Percentiles rank a stretch among this genome's conserved stretches.
Evolutionary conservation across 2,797 vertebrate genomes (phyloP).

Genomic region (Enoplosus armatus): DNA sequence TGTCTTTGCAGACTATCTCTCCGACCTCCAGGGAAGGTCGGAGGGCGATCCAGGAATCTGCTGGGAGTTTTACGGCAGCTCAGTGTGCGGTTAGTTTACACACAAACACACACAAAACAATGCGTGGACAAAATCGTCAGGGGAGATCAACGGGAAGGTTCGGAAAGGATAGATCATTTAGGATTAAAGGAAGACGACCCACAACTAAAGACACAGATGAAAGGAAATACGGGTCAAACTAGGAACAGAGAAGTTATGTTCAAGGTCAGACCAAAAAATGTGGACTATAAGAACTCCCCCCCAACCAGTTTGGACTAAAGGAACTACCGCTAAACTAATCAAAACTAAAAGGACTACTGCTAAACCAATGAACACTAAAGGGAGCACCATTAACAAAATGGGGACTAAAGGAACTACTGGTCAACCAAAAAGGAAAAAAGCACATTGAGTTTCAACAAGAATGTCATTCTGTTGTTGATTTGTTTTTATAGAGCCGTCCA

Average conservation of each 20-base stretch:
- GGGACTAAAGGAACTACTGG: too few relatives aligned
- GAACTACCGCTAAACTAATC: too few relatives aligned
- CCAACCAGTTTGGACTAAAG: neutral
- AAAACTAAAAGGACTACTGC: too few relatives aligned
- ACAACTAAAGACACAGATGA: neutral
- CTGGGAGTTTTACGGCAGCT: slow-evolving; percentile 93
- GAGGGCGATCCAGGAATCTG: slow-evolving; percentile 85
- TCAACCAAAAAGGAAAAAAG: neutral
- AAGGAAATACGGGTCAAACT: neutral
- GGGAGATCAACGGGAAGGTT: too few relatives aligned
- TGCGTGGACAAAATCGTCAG: neutral
- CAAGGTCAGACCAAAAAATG: neutral
- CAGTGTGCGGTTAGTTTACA: slow-evolving; percentile 88
- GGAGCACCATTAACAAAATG: too few relatives aligned
- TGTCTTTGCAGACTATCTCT: slow-evolving; percentile 89
- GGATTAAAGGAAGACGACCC: neutral
- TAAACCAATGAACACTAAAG: neutral
- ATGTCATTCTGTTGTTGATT: neutral
- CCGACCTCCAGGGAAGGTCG: slow-evolving; percentile 90
- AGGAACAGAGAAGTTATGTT: neutral
- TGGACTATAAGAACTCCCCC: too few relatives aligned
- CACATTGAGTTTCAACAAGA: neutral
- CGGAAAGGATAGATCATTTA: neutral
- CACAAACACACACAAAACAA: slow-evolving; percentile 23
- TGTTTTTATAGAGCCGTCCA: slow-evolving; percentile 49